Conservation (phyloP, 2,888 invertebrate genomes). For the Xylota sylvarum region DNA sequence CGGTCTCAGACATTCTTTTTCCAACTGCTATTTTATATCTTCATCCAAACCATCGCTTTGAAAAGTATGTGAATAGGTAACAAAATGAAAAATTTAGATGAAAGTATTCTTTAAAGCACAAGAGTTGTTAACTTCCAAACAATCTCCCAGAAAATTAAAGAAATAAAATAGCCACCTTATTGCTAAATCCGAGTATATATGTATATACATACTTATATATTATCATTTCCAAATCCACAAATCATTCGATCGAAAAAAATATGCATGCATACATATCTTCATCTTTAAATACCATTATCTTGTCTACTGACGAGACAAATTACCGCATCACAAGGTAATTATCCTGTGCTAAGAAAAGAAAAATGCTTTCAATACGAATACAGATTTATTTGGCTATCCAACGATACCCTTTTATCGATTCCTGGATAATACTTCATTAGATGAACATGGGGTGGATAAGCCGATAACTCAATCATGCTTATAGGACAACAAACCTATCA, state of each 20-base stretch:
- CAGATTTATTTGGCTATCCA: not conserved
- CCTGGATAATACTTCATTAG: constrained; percentile 12
- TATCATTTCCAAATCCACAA: not conserved
- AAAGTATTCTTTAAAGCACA: too few relatives aligned
- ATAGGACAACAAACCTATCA: not conserved
- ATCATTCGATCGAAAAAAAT: not conserved
- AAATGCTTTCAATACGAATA: not conserved
- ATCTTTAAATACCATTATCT: constrained; percentile 6
- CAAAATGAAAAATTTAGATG: too few relatives aligned
- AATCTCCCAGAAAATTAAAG: too few relatives aligned
- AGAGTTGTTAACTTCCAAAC: too few relatives aligned
- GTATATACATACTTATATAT: too few relatives aligned
- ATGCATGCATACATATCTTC: not conserved
- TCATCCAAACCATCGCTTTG: too few relatives aligned
- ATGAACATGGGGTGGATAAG: not conserved
- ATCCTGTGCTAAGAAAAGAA: constrained; percentile 1
- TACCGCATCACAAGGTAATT: constrained; percentile 11
- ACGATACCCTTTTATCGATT: not conserved
- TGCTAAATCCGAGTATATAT: too few relatives aligned
- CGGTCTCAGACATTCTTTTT: too few relatives aligned
- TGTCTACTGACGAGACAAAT: constrained; percentile 15
- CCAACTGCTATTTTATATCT: too few relatives aligned
- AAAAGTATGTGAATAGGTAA: too few relatives aligned
- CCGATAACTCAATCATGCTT: not conserved
- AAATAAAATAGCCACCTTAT: too few relatives aligned